phyloP scores from a whole-genome alignment of 2,113 vertebrate genomes.

The Gallinago media region DNA sequence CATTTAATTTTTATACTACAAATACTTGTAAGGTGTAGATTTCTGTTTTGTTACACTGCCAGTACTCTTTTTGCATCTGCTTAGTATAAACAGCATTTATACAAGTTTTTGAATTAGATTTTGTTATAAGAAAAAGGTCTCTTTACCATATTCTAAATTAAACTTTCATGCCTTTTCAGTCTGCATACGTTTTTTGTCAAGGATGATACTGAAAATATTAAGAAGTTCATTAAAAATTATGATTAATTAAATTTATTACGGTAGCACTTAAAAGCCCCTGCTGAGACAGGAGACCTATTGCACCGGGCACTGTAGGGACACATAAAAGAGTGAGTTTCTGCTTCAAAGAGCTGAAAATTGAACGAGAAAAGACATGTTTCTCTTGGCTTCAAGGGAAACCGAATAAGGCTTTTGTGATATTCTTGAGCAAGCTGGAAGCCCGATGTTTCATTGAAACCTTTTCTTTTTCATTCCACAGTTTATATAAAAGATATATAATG shows the following conservation, averaged over 20 bases:
- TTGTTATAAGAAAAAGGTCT: neutral
- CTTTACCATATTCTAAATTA: neutral
- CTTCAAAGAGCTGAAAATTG: slow-evolving; percentile 63
- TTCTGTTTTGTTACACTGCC: neutral
- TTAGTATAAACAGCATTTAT: neutral
- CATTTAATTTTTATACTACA: neutral
- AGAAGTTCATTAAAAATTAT: slow-evolving; percentile 41
- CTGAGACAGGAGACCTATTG: slow-evolving; percentile 51
- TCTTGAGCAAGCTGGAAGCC: slow-evolving; percentile 26
- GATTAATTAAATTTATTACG: slow-evolving; percentile 55
- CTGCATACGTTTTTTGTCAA: neutral
- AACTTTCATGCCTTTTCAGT: neutral
- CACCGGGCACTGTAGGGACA: slow-evolving; percentile 37
- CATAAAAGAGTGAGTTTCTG: slow-evolving; percentile 53
- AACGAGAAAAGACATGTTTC: slow-evolving; percentile 42
- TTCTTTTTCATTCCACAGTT: slow-evolving; percentile 25
- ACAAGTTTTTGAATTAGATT: neutral
- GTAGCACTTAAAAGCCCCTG: neutral
- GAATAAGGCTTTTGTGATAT: slow-evolving; percentile 42
- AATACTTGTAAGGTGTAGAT: neutral
- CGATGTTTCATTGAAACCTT: slow-evolving; percentile 18
- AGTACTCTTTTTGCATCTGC: neutral
- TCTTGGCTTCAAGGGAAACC: slow-evolving; percentile 52
- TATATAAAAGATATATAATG: slow-evolving; percentile 26
- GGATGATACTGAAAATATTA: neutral